phyloP scores from a whole-genome alignment of 2,113 vertebrate species.

The Suricata suricatta region DNA sequence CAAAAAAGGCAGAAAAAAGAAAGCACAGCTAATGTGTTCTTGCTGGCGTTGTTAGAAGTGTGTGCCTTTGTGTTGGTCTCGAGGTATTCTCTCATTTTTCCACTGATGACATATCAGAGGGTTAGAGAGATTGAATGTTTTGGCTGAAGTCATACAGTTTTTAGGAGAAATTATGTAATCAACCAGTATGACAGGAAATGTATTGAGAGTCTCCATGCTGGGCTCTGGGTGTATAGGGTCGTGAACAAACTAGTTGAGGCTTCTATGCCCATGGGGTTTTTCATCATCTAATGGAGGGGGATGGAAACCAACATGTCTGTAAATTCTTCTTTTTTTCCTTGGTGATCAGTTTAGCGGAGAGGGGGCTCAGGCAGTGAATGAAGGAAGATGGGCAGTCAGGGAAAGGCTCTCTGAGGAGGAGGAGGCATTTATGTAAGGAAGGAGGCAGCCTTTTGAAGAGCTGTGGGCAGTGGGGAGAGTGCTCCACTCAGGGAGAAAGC shows the following conservation, averaged over 20 bases:
- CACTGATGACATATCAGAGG: not conserved
- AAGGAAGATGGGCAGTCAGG: not conserved
- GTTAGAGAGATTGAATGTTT: not conserved
- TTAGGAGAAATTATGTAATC: not conserved
- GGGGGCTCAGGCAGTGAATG: not conserved
- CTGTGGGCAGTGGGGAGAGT: too few species aligned
- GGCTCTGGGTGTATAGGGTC: not conserved
- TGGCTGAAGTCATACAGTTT: not conserved
- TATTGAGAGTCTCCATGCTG: not conserved
- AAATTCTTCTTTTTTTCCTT: not conserved
- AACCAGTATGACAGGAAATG: not conserved
- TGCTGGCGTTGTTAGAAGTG: conserved; percentile 26
- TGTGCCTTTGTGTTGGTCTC: not conserved
- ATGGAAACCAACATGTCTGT: not conserved
- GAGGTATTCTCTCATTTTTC: not conserved
- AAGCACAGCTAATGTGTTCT: conserved; percentile 60
- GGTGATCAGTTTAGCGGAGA: not conserved
- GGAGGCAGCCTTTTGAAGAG: not conserved
- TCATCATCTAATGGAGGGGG: not conserved
- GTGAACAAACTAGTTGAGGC: not conserved
- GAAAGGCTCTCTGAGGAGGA: not conserved
- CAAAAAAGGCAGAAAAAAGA: conserved; percentile 62
- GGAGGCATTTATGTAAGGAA: not conserved
- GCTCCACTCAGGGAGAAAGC: not conserved
- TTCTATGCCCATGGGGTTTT: not conserved